Evolutionary conservation across 2,888 invertebrate species (phyloP), one percentile per base, ranked within the genome.

Genomic region (Acronicta aceris): DNA sequence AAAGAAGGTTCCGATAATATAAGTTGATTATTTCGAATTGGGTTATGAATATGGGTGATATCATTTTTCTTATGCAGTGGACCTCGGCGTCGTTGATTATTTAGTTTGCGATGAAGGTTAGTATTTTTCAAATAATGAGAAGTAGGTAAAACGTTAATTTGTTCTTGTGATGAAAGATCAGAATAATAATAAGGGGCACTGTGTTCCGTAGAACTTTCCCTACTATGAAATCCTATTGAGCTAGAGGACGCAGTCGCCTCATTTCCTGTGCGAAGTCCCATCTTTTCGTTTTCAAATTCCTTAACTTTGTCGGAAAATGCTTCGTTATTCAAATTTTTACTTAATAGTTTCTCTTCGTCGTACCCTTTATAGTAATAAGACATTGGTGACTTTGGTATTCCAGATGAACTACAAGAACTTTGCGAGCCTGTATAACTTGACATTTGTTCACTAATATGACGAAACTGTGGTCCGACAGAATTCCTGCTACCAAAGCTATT

Each of bases 161-260:
- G 93, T 69, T 95, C 95, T 78, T 95, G 95, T 4, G 95, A 91
- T 75, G 94, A 96, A 51, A 96, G 93, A 87, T 98, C 98, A 0
- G 98, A 98, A 85, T 98, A 98, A 82, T 98, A 98, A 82, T 98
- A 98, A 0, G 98, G 98, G 36, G 97, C 97, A 57, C 96, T 95
- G 66, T 96, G 96, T 71, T 96, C 96, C 16, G 95, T 94, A 69
- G 96, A 96, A 79, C 96, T 96, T 79, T 96, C 96, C 61, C 96
- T 94, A 76, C 96, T 96, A 71, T 96, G 96, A 73, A 95, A 91
- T 4, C 95, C 95, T 21, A 94, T 94, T 21, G 90, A 88, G 21
- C 88, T 86, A 41, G 91, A 90, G 40, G 90, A 89, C 62, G 86
- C 82, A 75, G 90, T 89, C 49, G 87, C 84, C 48, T 92, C 90